phyloP scores from a whole-genome alignment of 2,888 invertebrate genomes.

The Lampropteryx suffumata region DNA sequence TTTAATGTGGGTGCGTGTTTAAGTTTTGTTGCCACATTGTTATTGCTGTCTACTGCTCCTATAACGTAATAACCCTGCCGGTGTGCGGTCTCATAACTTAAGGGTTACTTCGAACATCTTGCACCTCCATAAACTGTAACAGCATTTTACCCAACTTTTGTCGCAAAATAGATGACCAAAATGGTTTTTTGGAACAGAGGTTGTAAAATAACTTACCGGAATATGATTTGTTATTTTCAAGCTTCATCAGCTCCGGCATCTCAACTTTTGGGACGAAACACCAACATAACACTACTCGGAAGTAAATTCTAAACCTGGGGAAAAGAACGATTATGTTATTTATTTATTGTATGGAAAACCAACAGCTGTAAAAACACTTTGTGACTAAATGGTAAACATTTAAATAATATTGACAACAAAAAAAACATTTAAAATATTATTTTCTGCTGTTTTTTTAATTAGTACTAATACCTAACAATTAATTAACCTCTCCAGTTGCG shows the following conservation, averaged over 20 bases:
- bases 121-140: slow-evolving; percentile 11
- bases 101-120: slow-evolving; percentile 9
- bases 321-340: background rate
- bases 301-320: slow-evolving; percentile 86
- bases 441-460: too few species aligned
- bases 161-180: background rate
- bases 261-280: slow-evolving; percentile 66
- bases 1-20: too few species aligned
- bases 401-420: too few species aligned
- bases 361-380: too few species aligned
- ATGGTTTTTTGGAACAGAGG: background rate
- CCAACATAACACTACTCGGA: slow-evolving; percentile 85
- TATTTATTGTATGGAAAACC: too few species aligned
- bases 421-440: too few species aligned
- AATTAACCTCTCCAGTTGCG: too few species aligned
- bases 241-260: slow-evolving; percentile 66
- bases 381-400: too few species aligned
- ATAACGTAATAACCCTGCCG: too few species aligned
- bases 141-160: background rate
- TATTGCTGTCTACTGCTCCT: too few species aligned
- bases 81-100: background rate
- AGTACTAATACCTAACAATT: too few species aligned
- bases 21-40: too few species aligned
- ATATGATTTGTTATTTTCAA: slow-evolving; percentile 72
- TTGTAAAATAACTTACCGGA: slow-evolving; percentile 55